These are phyloP conservation scores for Eubucco bourcierii DNA, from an alignment of 2,113 vertebrate genomes.

Conservation along the genomic window DNA sequence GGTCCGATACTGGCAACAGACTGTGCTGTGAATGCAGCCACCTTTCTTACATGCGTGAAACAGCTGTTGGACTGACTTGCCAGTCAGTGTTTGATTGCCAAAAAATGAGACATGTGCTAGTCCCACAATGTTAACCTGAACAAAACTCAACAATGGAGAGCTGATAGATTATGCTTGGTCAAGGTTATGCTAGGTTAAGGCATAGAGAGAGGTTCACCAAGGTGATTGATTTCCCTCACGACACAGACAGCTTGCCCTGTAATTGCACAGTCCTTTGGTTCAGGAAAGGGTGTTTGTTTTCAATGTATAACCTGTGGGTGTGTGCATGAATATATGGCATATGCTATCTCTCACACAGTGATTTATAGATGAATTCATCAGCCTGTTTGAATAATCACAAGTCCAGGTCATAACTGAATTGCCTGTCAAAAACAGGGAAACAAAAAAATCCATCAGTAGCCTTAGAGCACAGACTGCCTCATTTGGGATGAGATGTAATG, in stretches of 20 bases:
- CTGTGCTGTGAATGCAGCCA: rapidly evolving
- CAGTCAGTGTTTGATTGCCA: not conserved
- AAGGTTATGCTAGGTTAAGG: not conserved
- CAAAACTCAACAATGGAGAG: rapidly evolving
- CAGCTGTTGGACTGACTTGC: not conserved
- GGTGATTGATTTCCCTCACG: not conserved
- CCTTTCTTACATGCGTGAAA: too few species aligned
- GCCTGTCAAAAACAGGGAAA: not conserved
- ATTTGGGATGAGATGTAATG: not conserved
- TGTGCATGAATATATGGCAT: rapidly evolving
- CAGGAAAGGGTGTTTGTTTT: too few species aligned
- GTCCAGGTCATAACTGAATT: not conserved
- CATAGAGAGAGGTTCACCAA: not conserved
- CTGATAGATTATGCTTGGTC: rapidly evolving
- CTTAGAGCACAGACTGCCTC: rapidly evolving
- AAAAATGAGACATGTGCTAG: not conserved
- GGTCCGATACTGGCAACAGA: not conserved
- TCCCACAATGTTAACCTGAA: not conserved
- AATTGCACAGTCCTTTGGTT: rapidly evolving
- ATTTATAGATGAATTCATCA: not conserved
- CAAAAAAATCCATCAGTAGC: too few species aligned
- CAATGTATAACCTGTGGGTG: not conserved
- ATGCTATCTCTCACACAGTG: not conserved
- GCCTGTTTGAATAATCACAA: not conserved
- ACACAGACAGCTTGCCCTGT: rapidly evolving